Base-by-base conservation (phyloP, 2,113 vertebrate genomes). In the Brachionichthys hirsutus region DNA sequence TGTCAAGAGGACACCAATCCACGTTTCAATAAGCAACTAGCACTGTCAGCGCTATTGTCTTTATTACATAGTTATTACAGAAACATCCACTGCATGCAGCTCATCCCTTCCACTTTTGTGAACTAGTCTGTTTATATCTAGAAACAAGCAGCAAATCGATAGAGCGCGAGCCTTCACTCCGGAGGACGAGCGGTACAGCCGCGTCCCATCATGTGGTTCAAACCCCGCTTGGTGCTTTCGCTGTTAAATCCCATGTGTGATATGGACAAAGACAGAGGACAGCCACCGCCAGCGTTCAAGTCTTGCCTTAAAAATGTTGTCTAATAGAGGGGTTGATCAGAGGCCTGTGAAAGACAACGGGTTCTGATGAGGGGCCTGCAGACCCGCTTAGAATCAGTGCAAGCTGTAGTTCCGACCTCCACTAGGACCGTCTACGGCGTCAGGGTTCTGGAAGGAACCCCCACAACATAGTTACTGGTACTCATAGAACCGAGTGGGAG, bases 141-240 rank as follows among this genome's bases (percentile, higher is more conserved):
- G 13, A 20, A 52, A 24, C 49, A 57, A 61, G 24, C 57, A 63
- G 53, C n/a, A 63, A 35, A 41, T 10, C 1, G 10, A 46, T 77
- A 67, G 70, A 81, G 70, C 74, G 70, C 73, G 67, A 12, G 20
- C 58, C 2, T 55, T 64, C 17, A 17, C 45, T 47, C 11, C 46
- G 44, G 56, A 42, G 14, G 54, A 56, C 62, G 19, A 51, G n/a
- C n/a, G 46, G 60, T 54, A 59, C 54, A 20, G 53, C 49, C 67
- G 56, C 8, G 9, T 42, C 20, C 36, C 18, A 48, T 10, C 40
- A 1, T 48, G 9, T n/a, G 19, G 13, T 19, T 18, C 13, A 51
- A 41, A 12, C 16, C 16, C 16, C 38, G n/a, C n/a, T n/a, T n/a
- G n/a, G n/a, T n/a, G n/a, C n/a, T n/a, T 30, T 30, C 24, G 8